phyloP scores from a whole-genome alignment of 1,140 invertebrate genomes.

The Bombyx mandarina region DNA sequence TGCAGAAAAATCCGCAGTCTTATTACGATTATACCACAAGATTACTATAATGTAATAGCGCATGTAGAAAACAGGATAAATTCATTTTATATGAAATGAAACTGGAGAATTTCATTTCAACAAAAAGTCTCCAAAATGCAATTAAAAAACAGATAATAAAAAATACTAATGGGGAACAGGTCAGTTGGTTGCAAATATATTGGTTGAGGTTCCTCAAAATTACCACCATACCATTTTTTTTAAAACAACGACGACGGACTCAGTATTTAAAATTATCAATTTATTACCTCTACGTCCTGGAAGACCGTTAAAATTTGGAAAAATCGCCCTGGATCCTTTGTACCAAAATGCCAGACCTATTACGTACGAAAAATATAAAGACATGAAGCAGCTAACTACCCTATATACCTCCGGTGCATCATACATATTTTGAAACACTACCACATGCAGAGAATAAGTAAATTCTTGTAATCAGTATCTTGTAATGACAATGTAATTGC shows the following conservation, averaged over 20 bases:
- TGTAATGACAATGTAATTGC: no score
- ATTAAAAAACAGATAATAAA: conserved; percentile 8
- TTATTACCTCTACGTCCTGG: conserved; percentile 5
- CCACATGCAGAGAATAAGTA: not conserved
- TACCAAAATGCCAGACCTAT: no score
- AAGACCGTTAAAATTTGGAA: conserved; percentile 3
- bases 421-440: not conserved
- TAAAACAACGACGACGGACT: conserved; percentile 11
- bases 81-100: conserved; percentile 6
- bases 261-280: conserved; percentile 12
- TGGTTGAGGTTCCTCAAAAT: conserved; percentile 2
- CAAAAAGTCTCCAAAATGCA: conserved; percentile 6
- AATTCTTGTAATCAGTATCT: no score
- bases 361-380: not conserved
- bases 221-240: conserved; percentile 10
- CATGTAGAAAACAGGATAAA: not conserved
- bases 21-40: not conserved
- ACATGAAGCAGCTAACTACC: not conserved
- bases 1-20: conserved; percentile 3
- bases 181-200: no score
- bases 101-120: conserved; percentile 7
- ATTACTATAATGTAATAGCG: not conserved
- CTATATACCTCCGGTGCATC: not conserved
- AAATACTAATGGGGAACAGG: not conserved
- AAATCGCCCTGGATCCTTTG: conserved; percentile 1